Evolutionary conservation across 2,797 vertebrate genomes (phyloP).

Genomic region (Falco concolor): DNA sequence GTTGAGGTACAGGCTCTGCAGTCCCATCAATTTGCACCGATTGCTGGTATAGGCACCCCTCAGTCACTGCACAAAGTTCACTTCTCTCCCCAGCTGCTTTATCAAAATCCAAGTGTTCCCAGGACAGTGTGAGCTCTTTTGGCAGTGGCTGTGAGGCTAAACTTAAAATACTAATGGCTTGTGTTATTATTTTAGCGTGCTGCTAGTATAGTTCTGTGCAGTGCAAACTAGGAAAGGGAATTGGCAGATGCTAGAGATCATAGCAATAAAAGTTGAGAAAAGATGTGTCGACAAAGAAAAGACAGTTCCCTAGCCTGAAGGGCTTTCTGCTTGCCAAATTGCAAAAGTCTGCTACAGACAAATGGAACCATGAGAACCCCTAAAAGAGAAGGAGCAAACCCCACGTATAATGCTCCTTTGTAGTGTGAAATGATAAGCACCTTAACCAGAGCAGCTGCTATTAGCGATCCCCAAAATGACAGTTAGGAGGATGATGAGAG

Average conservation of each 20-base stretch:
- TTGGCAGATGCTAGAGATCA: background rate
- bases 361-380: background rate
- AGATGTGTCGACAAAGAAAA: background rate
- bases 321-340: background rate
- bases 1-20: background rate
- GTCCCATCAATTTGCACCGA: background rate
- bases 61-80: background rate
- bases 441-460: background rate
- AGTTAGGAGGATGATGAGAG: background rate
- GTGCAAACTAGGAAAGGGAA: background rate
- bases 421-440: background rate
- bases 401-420: background rate
- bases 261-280: background rate
- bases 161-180: background rate
- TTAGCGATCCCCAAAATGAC: background rate
- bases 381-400: background rate
- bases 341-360: background rate
- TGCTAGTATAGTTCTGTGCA: background rate
- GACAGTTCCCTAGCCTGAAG: background rate
- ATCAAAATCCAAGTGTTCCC: background rate
- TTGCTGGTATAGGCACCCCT: background rate
- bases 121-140: background rate
- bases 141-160: background rate
- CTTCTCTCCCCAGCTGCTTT: background rate
- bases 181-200: background rate